A percentile compares a stretch with the other conserved stretches of the same genome.
phyloP scores from a whole-genome alignment of 2,888 invertebrate genomes.

The Eilema depressum region DNA sequence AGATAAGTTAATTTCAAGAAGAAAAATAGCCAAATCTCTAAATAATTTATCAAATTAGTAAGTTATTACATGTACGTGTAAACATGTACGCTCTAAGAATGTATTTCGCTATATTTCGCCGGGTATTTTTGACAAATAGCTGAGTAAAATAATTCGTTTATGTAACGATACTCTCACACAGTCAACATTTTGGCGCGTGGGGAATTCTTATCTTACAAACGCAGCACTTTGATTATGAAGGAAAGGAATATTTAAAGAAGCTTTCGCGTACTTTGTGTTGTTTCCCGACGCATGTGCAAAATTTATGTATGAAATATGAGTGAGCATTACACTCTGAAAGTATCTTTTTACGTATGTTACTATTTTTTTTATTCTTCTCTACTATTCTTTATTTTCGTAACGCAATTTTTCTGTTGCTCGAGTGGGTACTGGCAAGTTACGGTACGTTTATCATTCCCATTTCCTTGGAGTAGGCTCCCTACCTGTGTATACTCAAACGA shows the following conservation, averaged over 20 bases:
- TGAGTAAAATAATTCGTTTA: slow-evolving; percentile 80
- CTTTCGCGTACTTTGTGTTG: slow-evolving; percentile 75
- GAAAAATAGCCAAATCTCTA: slow-evolving; percentile 7
- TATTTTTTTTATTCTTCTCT: slow-evolving; percentile 51
- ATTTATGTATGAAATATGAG: slow-evolving; percentile 74
- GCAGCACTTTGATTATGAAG: slow-evolving; percentile 84
- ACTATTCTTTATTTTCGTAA: slow-evolving; percentile 44
- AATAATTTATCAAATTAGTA: slow-evolving; percentile 12
- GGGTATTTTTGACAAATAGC: slow-evolving; percentile 81
- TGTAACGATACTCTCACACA: slow-evolving; percentile 70
- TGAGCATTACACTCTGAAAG: slow-evolving; percentile 62
- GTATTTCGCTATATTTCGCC: slow-evolving; percentile 16
- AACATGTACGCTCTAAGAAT: slow-evolving; percentile 1
- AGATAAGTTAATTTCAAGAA: neutral
- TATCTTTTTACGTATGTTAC: slow-evolving; percentile 57
- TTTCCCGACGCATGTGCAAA: slow-evolving; percentile 77
- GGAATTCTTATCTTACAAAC: slow-evolving; percentile 84
- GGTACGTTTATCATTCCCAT: slow-evolving; percentile 41
- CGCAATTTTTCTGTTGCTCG: slow-evolving; percentile 41
- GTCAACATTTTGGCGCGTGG: slow-evolving; percentile 69
- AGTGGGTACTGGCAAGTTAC: slow-evolving; percentile 32
- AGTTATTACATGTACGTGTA: slow-evolving; percentile 11
- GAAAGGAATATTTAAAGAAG: slow-evolving; percentile 84
- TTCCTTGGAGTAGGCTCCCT: slow-evolving; percentile 25
- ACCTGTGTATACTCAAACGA: slow-evolving; percentile 17